A percentile compares a stretch with the other conserved stretches of the same genome.
These are phyloP conservation scores for Stramonita haemastoma DNA, from an alignment of 2,888 invertebrate species.

Conservation along the genomic window DNA sequence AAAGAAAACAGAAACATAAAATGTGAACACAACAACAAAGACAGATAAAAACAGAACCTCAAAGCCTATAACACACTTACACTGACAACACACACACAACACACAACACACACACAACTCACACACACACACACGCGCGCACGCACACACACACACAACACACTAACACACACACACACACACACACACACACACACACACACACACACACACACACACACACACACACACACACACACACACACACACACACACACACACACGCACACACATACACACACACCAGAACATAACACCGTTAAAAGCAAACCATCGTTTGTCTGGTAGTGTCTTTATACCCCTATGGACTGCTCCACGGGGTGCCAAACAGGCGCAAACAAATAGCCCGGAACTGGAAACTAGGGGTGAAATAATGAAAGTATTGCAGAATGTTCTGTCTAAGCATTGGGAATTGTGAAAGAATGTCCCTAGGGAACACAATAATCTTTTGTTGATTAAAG, in stretches of 20 bases:
- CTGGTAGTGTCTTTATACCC: no score
- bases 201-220: conserved; percentile 15
- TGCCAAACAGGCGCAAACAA: no score
- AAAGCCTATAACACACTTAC: background rate
- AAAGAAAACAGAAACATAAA: background rate
- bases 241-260: conserved; percentile 23
- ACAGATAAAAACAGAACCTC: background rate
- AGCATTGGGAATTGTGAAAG: no score
- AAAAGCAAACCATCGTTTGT: no score
- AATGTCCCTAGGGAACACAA: no score
- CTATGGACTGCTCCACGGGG: no score
- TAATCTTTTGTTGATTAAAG: no score
- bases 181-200: background rate
- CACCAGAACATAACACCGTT: no score
- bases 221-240: background rate
- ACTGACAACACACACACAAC: background rate
- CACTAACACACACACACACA: background rate
- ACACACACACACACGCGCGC: background rate
- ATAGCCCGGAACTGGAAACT: no score
- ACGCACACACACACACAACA: conserved; percentile 1
- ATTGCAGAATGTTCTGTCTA: no score
- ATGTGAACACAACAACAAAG: background rate
- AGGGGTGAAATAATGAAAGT: no score
- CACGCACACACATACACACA: no score
- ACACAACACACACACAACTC: background rate